phyloP scores from a whole-genome alignment of 2,797 vertebrate species.

The Falco novaeseelandiae region DNA sequence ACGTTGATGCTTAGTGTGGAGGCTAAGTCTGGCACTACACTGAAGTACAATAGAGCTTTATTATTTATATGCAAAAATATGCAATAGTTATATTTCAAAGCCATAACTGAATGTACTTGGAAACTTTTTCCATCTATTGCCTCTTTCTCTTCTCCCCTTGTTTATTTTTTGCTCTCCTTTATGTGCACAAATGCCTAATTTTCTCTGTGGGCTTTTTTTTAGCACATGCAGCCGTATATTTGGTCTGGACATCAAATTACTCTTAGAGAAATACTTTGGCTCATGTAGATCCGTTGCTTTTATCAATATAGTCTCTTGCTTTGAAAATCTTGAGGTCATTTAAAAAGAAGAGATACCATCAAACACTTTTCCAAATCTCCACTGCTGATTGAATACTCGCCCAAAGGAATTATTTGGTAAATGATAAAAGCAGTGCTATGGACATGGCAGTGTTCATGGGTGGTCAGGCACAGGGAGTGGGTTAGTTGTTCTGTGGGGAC shows the following conservation, averaged over 20 bases:
- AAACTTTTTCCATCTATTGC: neutral
- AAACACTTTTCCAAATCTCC: neutral
- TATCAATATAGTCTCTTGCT: neutral
- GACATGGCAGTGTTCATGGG: fast-evolving
- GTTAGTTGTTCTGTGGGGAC: neutral
- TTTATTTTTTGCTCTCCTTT: neutral
- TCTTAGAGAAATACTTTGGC: neutral
- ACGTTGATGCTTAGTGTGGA: neutral
- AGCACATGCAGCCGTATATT: neutral
- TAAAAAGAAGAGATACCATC: neutral
- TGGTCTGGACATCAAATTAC: neutral
- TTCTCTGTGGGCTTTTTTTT: neutral
- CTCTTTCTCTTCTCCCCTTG: neutral
- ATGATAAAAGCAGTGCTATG: neutral
- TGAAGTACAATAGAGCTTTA: neutral
- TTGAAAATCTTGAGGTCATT: neutral
- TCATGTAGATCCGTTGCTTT: neutral
- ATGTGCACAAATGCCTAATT: neutral
- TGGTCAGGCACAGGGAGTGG: neutral
- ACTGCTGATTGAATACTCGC: neutral
- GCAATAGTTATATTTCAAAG: neutral
- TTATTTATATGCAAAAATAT: neutral
- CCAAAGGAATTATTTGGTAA: neutral
- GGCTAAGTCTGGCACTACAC: neutral
- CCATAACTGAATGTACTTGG: neutral